These are phyloP conservation scores for Sylvia borin DNA, from an alignment of 2,797 vertebrate species.

Conservation along the genomic window DNA sequence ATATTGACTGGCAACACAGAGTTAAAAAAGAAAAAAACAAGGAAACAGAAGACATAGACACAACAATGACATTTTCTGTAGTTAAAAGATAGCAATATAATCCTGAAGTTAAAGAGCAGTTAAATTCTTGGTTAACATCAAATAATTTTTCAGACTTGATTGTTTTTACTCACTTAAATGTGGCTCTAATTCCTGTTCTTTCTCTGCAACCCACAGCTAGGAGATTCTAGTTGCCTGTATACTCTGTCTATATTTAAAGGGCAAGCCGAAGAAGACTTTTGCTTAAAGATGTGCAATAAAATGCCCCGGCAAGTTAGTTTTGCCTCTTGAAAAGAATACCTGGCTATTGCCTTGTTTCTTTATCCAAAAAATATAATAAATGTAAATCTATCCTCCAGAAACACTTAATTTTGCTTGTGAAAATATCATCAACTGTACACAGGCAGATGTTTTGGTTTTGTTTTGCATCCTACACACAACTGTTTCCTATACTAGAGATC, in stretches of 20 bases:
- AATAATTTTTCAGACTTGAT: neutral
- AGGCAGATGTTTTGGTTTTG: constrained; percentile 4
- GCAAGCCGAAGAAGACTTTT: neutral
- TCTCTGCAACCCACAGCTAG: neutral
- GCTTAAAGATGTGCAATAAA: neutral
- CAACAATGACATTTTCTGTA: neutral
- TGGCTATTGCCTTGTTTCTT: neutral
- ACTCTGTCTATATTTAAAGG: neutral
- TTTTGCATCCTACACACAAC: neutral
- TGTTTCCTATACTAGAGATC: neutral
- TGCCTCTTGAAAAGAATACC: neutral
- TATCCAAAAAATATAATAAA: neutral
- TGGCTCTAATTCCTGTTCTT: neutral
- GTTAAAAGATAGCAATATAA: neutral
- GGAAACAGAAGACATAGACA: neutral
- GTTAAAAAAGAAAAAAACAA: neutral
- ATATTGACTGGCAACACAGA: neutral
- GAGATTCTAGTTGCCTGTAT: neutral
- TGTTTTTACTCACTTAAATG: neutral
- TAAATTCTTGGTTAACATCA: neutral
- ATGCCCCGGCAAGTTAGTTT: neutral
- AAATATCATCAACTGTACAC: neutral
- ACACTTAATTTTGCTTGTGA: neutral
- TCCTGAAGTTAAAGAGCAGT: neutral
- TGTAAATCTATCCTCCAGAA: neutral